phyloP scores from a whole-genome alignment of 2,888 invertebrate species.

The Chironomus tentans region DNA sequence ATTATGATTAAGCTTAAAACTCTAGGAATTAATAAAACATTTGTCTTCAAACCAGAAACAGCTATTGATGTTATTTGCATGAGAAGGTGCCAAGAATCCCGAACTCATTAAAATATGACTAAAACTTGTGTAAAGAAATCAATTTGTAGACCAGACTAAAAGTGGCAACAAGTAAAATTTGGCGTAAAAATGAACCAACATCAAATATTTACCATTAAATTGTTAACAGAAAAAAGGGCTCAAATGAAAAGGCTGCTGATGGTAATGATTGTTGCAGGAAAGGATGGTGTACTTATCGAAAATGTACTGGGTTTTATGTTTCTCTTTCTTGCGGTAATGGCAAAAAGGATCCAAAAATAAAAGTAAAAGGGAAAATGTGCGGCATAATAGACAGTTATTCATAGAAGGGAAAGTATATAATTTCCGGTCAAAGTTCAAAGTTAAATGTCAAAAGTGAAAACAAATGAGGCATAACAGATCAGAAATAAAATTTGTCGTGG shows the following conservation, averaged over 20 bases:
- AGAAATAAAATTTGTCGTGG: too few species aligned
- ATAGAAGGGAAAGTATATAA: background rate
- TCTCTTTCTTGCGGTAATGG: background rate
- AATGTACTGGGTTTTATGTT: background rate
- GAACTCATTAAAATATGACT: too few species aligned
- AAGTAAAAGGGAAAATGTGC: background rate
- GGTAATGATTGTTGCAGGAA: background rate
- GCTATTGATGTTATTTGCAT: too few species aligned
- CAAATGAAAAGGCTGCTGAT: background rate
- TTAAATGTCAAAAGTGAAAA: background rate
- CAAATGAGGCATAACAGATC: too few species aligned
- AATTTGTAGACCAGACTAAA: background rate
- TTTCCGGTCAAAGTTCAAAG: background rate
- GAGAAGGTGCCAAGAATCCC: too few species aligned
- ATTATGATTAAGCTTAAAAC: too few species aligned
- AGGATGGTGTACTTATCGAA: background rate
- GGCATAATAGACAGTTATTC: background rate
- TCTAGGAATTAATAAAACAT: too few species aligned
- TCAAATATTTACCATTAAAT: constrained; percentile 14
- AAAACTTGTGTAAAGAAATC: too few species aligned
- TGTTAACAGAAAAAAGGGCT: background rate
- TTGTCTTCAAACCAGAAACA: too few species aligned
- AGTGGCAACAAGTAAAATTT: background rate
- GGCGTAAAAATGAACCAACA: background rate
- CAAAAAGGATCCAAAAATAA: background rate